Conservation (phyloP, 2,113 vertebrate genomes). For the Trichomycterus rosablanca region DNA sequence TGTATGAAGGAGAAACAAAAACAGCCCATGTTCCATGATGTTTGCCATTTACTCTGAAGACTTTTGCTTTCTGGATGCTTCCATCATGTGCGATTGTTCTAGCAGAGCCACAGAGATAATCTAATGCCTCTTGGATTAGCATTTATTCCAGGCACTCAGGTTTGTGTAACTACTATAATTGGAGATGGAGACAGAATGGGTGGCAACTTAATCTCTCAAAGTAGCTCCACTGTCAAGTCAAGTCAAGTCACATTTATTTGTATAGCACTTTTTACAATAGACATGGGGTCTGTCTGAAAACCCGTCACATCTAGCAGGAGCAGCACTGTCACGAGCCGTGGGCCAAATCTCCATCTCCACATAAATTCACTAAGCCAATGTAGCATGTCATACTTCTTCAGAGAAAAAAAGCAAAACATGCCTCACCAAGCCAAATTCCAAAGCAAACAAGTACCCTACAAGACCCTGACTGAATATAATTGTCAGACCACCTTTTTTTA, state of each 20-base stretch:
- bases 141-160: slow-evolving; percentile 49
- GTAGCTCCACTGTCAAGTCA: slow-evolving; percentile 57
- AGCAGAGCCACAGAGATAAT: slow-evolving; percentile 51
- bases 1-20: slow-evolving; percentile 58
- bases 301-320: too few relatives aligned
- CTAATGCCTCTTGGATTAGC: slow-evolving; percentile 49
- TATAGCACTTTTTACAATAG: too few relatives aligned
- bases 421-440: too few relatives aligned
- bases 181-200: slow-evolving; percentile 56
- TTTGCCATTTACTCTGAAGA: slow-evolving; percentile 56
- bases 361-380: slow-evolving; percentile 26
- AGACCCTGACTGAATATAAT: too few relatives aligned
- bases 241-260: too few relatives aligned
- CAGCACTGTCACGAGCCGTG: too few relatives aligned
- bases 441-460: too few relatives aligned
- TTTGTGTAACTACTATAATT: slow-evolving; percentile 65
- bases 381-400: slow-evolving; percentile 41
- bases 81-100: slow-evolving; percentile 22
- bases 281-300: too few relatives aligned
- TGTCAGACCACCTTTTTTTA: too few relatives aligned
- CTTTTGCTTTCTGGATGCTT: slow-evolving; percentile 20
- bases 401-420: slow-evolving; percentile 28
- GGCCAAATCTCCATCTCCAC: too few relatives aligned
- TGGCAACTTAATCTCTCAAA: slow-evolving; percentile 65
- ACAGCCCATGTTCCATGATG: slow-evolving; percentile 47